These are phyloP conservation scores for Emydura subglobosa DNA, from an alignment of 2,113 vertebrate species.

Conservation along the genomic window DNA sequence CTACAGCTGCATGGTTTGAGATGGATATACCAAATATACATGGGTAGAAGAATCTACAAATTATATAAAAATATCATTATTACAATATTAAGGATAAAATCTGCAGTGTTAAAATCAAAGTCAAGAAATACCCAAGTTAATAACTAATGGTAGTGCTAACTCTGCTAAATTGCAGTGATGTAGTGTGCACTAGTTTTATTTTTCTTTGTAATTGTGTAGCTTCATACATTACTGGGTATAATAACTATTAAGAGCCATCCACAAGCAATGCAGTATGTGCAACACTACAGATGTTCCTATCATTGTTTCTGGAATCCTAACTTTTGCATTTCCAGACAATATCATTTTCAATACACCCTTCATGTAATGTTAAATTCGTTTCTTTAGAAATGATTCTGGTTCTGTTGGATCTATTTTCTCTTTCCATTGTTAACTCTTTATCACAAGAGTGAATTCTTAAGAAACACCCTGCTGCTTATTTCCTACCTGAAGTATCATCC, in stretches of 20 bases:
- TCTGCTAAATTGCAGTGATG: background rate
- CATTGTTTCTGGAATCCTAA: background rate
- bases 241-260: background rate
- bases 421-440: rapidly evolving
- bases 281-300: background rate
- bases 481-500: constrained; percentile 29
- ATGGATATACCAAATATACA: background rate
- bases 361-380: background rate
- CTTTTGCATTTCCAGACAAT: background rate
- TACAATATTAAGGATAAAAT: background rate
- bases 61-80: background rate
- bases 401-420: background rate
- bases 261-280: background rate
- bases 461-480: background rate
- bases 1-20: background rate
- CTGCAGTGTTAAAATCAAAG: background rate
- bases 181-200: background rate
- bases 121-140: background rate
- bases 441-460: background rate
- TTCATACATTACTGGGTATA: background rate
- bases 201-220: background rate
- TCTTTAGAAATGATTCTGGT: rapidly evolving
- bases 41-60: background rate
- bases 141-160: too few relatives aligned
- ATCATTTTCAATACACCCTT: background rate